These are phyloP conservation scores for Anniella stebbinsi DNA, from an alignment of 2,797 vertebrate species.

Conservation along the genomic window DNA sequence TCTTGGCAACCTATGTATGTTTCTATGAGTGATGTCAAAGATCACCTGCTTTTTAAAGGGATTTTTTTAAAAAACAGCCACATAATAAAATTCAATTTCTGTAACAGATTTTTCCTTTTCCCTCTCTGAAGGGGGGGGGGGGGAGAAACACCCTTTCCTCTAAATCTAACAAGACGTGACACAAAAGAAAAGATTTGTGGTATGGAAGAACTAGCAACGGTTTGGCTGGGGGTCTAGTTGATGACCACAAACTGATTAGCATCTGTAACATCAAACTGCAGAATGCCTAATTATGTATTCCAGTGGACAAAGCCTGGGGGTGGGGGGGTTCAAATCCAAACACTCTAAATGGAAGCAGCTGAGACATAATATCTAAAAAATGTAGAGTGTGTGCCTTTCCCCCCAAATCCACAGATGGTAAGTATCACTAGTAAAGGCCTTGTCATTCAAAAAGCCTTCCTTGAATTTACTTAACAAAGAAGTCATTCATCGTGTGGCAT, in stretches of 20 bases:
- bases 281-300: constrained; percentile 43
- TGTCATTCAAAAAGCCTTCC: constrained; percentile 58
- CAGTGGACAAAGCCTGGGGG: constrained; percentile 21
- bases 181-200: neutral
- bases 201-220: constrained; percentile 25
- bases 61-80: neutral
- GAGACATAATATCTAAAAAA: constrained; percentile 45
- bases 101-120: neutral
- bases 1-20: neutral
- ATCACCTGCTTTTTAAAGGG: neutral
- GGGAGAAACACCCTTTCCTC: neutral
- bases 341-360: constrained; percentile 66
- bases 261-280: constrained; percentile 23
- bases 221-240: constrained; percentile 17
- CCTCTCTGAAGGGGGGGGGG: neutral
- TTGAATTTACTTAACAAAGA: constrained; percentile 56
- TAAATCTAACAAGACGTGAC: neutral
- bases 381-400: neutral
- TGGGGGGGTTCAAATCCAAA: constrained; percentile 30
- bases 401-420: constrained; percentile 61
- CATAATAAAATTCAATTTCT: neutral
- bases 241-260: constrained; percentile 12
- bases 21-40: neutral
- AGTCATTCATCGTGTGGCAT: constrained; percentile 41
- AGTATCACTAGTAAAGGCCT: constrained; percentile 42